Evolutionary conservation across 2,797 vertebrate species (phyloP), one percentile per base, ranked within the genome.

Genomic region (Acropternis orthonyx): DNA sequence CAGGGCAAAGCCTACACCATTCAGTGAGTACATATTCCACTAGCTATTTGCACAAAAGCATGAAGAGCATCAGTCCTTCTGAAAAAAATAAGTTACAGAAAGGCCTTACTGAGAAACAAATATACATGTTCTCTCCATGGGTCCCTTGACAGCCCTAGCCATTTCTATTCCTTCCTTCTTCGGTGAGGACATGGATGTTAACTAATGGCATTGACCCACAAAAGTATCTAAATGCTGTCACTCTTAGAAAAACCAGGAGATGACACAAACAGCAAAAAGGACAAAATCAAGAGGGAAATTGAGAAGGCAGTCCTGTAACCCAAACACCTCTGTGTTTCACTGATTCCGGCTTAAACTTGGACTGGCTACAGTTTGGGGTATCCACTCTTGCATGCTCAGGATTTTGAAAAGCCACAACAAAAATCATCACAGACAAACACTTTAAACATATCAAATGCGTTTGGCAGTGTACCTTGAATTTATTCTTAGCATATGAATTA

Each of bases 161-260:
- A 83, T 17, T 19, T 14, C 28, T 48, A 14, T 21, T 89, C 8
- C 18, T 61, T 71, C 24, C 12, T 27, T 32, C 49, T 71, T 44
- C 41, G 43, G 12, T 51, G 62, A 80, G 21, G 17, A 66, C 6
- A 5, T 11, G 32, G 43, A 34, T 2, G 5, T 21, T 18, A 87
- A 51, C 22, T 71, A 51, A 55, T 5, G 6, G n/a, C 43, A 56
- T 9, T 6, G 34, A 16, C 1, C 12, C 28, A 46, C 0, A 3
- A 72, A 32, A 91, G 7, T 59, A 43, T 22, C 28, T 27, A 44
- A 30, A 1, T 54, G 34, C 39, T 82, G 30, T 32, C 54, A 39
- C 30, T 26, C 3, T 6, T 41, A 65, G 61, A 66, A 88, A 69
- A 91, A 65, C 0, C 6, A 85, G 14, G 34, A 83, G 21, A 41